phyloP scores from a whole-genome alignment of 1,140 invertebrate species.

The Papilio polytes region DNA sequence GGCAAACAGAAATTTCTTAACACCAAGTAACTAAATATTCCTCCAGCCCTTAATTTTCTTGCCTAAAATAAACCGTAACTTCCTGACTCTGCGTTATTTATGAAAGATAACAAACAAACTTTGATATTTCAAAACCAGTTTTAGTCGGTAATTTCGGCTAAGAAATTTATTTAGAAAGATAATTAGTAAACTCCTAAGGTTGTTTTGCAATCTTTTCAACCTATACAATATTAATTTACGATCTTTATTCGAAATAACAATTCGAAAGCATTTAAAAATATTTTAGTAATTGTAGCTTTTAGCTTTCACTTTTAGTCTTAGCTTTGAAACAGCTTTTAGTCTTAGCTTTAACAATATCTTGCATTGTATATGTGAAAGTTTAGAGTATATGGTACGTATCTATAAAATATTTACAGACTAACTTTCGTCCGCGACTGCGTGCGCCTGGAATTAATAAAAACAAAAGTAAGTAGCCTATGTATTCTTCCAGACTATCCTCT shows the following conservation, averaged over 20 bases:
- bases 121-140: conserved; percentile 34
- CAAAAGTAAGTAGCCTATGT: too few relatives aligned
- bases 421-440: too few relatives aligned
- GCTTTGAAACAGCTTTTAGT: too few relatives aligned
- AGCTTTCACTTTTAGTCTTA: too few relatives aligned
- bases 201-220: background rate
- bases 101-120: conserved; percentile 36
- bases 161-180: conserved; percentile 25
- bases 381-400: too few relatives aligned
- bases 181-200: conserved; percentile 6
- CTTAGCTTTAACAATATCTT: too few relatives aligned
- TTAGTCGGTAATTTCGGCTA: conserved; percentile 15
- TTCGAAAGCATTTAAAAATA: background rate
- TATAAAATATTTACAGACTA: too few relatives aligned
- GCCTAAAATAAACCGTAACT: conserved; percentile 33
- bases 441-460: too few relatives aligned
- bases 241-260: background rate
- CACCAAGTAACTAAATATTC: conserved; percentile 38
- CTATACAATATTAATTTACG: background rate
- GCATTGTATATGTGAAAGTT: too few relatives aligned
- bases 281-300: background rate
- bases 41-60: conserved; percentile 27
- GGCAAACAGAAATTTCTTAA: conserved; percentile 37
- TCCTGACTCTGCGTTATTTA: conserved; percentile 33
- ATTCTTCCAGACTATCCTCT: too few relatives aligned